These are phyloP conservation scores for Clarias gariepinus DNA, from an alignment of 2,113 vertebrate species.

Conservation along the genomic window DNA sequence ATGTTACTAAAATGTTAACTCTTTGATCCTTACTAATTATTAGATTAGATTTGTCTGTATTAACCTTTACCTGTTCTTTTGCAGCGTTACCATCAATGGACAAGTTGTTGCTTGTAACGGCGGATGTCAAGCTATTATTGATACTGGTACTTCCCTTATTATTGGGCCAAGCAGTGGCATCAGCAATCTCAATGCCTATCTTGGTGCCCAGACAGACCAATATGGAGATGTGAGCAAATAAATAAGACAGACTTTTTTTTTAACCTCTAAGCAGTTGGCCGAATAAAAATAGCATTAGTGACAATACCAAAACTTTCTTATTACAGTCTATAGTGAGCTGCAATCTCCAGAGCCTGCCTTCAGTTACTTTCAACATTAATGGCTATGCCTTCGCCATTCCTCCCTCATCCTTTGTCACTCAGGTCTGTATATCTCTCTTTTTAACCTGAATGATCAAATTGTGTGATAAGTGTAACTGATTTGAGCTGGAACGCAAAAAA, in stretches of 20 bases:
- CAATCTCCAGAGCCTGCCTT: conserved; percentile 51
- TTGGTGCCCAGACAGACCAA: neutral
- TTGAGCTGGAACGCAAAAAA: neutral
- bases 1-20: neutral
- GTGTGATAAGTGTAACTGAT: neutral
- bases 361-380: conserved; percentile 59
- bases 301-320: neutral
- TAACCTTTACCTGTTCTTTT: neutral
- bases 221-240: conserved; percentile 16
- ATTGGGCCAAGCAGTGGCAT: neutral
- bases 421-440: neutral
- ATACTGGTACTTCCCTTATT: conserved; percentile 77
- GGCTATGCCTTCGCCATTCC: conserved; percentile 51
- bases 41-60: neutral
- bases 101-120: conserved; percentile 69
- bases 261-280: neutral
- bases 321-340: conserved; percentile 59
- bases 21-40: neutral
- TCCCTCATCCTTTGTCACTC: neutral
- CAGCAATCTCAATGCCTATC: conserved; percentile 57
- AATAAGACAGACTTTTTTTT: neutral
- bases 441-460: neutral
- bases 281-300: neutral
- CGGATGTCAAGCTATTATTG: conserved; percentile 77
- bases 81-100: conserved; percentile 34